These are phyloP conservation scores for Sebastes diploproa DNA, from an alignment of 2,797 vertebrate genomes.

Conservation along the genomic window DNA sequence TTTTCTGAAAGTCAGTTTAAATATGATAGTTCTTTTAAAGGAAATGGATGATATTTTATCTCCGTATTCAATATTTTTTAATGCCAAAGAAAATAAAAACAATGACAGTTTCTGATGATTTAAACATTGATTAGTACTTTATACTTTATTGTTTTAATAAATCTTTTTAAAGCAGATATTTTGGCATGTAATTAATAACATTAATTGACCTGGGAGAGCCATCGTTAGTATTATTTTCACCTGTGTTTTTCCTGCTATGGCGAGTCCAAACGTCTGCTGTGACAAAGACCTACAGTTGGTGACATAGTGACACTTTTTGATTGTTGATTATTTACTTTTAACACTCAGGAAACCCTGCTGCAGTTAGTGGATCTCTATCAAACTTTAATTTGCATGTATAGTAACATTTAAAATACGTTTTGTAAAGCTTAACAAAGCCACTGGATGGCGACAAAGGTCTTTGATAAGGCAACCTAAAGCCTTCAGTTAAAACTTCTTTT, in stretches of 20 bases:
- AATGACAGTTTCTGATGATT: neutral
- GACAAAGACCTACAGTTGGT: neutral
- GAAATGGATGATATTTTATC: neutral
- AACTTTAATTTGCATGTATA: neutral
- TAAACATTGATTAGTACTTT: neutral
- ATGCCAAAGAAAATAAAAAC: neutral
- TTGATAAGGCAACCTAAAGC: neutral
- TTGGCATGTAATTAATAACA: neutral
- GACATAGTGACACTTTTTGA: neutral
- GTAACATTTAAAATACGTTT: neutral
- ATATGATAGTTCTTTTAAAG: neutral
- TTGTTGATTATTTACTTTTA: neutral
- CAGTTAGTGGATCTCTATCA: neutral
- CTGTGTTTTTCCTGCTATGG: neutral
- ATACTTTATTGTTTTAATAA: neutral
- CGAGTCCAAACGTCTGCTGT: neutral
- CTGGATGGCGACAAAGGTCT: constrained; percentile 53
- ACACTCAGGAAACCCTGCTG: neutral
- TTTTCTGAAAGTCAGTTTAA: neutral
- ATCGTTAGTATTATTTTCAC: neutral
- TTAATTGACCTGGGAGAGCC: neutral
- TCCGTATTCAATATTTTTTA: neutral
- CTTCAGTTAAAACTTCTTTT: neutral
- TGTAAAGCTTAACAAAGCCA: neutral
- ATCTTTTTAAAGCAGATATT: neutral